These are phyloP conservation scores for Glossophaga mutica DNA, from an alignment of 2,797 vertebrate genomes.

Conservation along the genomic window DNA sequence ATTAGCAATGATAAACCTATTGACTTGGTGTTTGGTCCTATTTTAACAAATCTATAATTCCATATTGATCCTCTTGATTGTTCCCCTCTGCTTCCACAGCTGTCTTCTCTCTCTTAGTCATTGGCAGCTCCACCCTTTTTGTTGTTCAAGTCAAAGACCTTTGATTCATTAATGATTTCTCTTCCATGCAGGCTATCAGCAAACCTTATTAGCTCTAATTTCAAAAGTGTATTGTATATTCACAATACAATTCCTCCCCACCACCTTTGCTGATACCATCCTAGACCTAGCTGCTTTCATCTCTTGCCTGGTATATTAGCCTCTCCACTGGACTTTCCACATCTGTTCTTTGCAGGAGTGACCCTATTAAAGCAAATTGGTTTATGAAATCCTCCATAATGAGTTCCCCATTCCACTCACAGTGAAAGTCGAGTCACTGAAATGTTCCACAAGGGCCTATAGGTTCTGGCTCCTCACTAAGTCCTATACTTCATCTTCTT, in stretches of 20 bases:
- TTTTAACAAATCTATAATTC: neutral
- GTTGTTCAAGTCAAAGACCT: neutral
- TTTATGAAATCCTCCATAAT: neutral
- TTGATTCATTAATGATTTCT: neutral
- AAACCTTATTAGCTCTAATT: neutral
- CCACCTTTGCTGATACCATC: neutral
- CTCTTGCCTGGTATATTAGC: neutral
- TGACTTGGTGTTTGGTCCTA: neutral
- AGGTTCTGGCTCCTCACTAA: neutral
- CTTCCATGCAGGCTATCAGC: neutral
- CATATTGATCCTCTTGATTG: neutral
- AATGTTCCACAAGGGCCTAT: neutral
- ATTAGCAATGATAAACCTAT: neutral
- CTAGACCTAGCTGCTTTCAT: neutral
- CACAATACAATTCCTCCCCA: neutral
- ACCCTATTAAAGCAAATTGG: neutral
- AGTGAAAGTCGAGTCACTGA: neutral
- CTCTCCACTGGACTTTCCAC: neutral
- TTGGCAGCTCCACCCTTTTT: neutral
- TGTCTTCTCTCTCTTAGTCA: neutral
- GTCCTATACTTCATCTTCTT: neutral
- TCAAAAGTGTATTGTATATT: neutral
- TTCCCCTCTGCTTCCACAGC: neutral
- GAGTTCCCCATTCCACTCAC: neutral
- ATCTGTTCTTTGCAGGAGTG: neutral